Base-by-base conservation (phyloP, 2,888 invertebrate genomes). In the Parthenolecanium corni region DNA sequence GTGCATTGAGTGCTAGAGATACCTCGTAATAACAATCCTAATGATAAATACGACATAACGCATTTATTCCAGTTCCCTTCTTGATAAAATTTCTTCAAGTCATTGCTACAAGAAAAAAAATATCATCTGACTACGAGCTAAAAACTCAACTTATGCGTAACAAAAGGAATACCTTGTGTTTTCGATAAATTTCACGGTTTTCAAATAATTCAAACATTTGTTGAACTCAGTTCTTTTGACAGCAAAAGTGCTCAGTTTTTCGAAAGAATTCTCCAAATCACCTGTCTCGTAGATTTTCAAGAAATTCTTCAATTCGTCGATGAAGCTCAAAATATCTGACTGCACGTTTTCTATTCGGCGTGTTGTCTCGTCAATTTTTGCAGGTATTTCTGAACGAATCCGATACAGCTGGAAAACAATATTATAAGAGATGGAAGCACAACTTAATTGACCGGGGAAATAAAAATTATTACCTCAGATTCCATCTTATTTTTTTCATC, bases 181-280 rank as follows among this genome's bases (percentile, higher is more conserved):
- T 44, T 54, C 63, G 38, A 54, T 53, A 20, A 63, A 63, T 36
- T 20, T 52, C 3, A 63, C 11, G 12, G 47, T 44, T 54, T 54
- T 53, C 11, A 63, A 47, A 36, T 63, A 63, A 12, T 46, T 25
- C 16, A 63, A 47, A 47, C 36, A 36, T 46, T 63, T 63, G 24
- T 38, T 31, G 11, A 46, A 44, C 18, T 44, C 53, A 21, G 21
- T 25, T 18, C 54, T 54, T 21, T 63, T 49, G 2, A 36, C 20
- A 3, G 61, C 36, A 21, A 61, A 61, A 11, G 38, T 36, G 20
- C 31, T 47, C 21, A 61, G 54, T 53, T 63, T 53, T 31, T 53
- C 36, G 46, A 63, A 53, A 2, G 63, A 16, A 11, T 21, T 53
- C 12, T 63, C 53, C 4, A 44, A 44, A 21, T 63, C 38, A 21